phyloP scores from a whole-genome alignment of 2,888 invertebrate species.

The Rotaria macrura region DNA sequence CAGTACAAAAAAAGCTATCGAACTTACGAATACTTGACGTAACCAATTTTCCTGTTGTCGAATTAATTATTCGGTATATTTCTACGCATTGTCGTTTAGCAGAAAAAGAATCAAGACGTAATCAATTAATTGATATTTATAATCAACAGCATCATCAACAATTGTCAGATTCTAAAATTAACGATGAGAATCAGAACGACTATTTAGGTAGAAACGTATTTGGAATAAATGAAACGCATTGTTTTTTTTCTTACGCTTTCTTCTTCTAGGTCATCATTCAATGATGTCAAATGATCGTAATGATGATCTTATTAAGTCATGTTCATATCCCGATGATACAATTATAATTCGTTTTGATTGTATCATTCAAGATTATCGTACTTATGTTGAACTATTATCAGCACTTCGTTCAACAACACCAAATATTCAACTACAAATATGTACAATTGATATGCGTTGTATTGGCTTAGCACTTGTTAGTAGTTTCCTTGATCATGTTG shows the following conservation, averaged over 20 bases:
- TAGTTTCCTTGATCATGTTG: slow-evolving; percentile 17
- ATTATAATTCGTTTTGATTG: slow-evolving; percentile 32
- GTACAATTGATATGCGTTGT: slow-evolving; percentile 16
- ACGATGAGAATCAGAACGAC: not conserved
- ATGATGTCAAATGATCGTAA: not conserved
- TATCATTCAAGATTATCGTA: slow-evolving; percentile 28
- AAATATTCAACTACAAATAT: slow-evolving; percentile 18
- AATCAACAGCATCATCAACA: slow-evolving; percentile 25
- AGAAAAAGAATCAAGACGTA: slow-evolving; percentile 33
- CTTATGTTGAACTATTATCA: slow-evolving; percentile 29
- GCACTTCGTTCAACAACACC: slow-evolving; percentile 20
- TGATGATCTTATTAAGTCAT: slow-evolving; percentile 28
- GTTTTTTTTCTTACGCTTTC: no score
- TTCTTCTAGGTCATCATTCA: not conserved
- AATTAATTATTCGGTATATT: slow-evolving; percentile 32
- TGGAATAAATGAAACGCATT: no score
- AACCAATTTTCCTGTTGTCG: slow-evolving; percentile 29
- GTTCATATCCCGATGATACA: slow-evolving; percentile 28
- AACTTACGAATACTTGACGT: slow-evolving; percentile 31
- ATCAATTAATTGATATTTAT: slow-evolving; percentile 33
- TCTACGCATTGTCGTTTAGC: slow-evolving; percentile 33
- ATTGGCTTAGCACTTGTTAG: slow-evolving; percentile 3
- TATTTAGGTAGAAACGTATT: not conserved
- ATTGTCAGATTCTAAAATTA: not conserved
- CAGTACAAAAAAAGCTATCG: not conserved